Evolutionary conservation across 2,888 invertebrate species (phyloP).

Genomic region (Cryptops parisi): DNA sequence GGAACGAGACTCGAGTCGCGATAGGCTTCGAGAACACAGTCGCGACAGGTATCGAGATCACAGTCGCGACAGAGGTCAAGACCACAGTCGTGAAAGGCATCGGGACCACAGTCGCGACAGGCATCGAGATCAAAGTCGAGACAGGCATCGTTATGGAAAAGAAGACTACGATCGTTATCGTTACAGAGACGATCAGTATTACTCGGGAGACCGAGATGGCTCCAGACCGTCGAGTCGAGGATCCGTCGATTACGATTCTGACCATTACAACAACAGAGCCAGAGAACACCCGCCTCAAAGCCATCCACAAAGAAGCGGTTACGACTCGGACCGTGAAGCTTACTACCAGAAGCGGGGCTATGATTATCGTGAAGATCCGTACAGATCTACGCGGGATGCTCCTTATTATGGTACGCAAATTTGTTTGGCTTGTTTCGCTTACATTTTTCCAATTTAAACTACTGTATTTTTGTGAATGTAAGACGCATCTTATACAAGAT

Average conservation of each 20-base stretch:
- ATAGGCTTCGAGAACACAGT: not conserved
- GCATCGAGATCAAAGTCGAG: conserved; percentile 19
- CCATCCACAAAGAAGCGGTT: conserved; percentile 19
- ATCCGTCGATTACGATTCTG: conserved; percentile 15
- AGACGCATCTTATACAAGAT: no score
- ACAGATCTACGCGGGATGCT: conserved; percentile 16
- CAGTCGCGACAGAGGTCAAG: not conserved
- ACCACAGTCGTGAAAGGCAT: not conserved
- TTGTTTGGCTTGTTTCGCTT: not conserved
- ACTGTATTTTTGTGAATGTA: no score
- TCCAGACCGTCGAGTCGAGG: conserved; percentile 20
- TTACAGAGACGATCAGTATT: conserved; percentile 9
- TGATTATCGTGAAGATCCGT: conserved; percentile 8
- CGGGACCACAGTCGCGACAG: conserved; percentile 4
- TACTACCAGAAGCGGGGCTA: conserved; percentile 7
- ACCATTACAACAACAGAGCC: conserved; percentile 12
- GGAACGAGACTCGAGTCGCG: not conserved
- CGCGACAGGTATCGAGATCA: not conserved
- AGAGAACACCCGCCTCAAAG: conserved; percentile 13
- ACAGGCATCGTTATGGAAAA: conserved; percentile 33
- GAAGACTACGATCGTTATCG: conserved; percentile 5
- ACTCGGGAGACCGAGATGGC: conserved; percentile 19
- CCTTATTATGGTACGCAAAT: conserved; percentile 14
- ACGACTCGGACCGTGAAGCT: conserved; percentile 17
- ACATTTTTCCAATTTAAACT: not conserved